These are phyloP conservation scores for Cirrhinus molitorella DNA, from an alignment of 2,797 vertebrate genomes.

Conservation along the genomic window DNA sequence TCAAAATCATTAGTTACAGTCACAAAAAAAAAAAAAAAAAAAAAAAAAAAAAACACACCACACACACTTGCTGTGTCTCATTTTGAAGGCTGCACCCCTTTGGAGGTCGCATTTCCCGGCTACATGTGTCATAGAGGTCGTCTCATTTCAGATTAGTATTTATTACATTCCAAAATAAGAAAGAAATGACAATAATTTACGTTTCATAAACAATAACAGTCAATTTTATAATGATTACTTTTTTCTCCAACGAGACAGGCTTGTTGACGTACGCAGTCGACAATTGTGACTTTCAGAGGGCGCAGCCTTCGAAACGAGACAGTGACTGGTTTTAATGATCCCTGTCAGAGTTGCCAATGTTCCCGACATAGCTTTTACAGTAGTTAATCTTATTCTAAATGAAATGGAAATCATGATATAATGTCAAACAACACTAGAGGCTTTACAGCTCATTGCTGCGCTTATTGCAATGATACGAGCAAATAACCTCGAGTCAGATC, in stretches of 20 bases:
- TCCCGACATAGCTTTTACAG: background rate
- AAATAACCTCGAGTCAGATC: constrained; percentile 4
- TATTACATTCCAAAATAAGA: background rate
- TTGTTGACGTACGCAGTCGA: background rate
- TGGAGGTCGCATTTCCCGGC: background rate
- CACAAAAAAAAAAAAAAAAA: no score
- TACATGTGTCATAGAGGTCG: background rate
- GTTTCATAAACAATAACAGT: background rate
- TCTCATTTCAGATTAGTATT: background rate
- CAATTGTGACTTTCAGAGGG: background rate
- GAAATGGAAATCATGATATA: background rate
- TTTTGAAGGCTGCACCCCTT: background rate
- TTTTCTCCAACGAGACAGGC: background rate
- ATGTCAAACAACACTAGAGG: background rate
- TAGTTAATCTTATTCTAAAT: background rate
- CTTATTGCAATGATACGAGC: background rate
- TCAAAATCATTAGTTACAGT: background rate
- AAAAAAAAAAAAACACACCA: no score
- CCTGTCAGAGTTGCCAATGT: background rate
- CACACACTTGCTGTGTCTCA: background rate
- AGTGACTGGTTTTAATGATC: background rate
- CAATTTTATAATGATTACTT: background rate
- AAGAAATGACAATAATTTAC: background rate
- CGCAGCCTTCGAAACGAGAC: background rate
- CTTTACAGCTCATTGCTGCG: background rate